phyloP scores from a whole-genome alignment of 2,113 vertebrate species.

The Cariama cristata region DNA sequence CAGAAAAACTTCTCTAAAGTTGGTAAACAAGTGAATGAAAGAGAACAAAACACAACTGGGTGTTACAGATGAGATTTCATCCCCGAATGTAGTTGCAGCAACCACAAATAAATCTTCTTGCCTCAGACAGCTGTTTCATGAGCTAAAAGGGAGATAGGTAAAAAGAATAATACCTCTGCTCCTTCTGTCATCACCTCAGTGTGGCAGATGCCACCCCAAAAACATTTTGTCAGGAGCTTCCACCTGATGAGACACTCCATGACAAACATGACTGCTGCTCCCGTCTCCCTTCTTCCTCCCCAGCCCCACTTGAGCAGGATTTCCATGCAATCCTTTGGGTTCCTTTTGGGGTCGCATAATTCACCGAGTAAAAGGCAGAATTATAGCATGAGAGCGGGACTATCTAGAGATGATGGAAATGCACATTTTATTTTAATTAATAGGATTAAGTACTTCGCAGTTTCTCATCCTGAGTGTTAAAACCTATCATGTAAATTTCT shows the following conservation, averaged over 20 bases:
- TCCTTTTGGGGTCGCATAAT: background rate
- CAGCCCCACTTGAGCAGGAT: background rate
- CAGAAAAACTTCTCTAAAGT: background rate
- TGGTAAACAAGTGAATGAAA: background rate
- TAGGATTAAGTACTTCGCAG: background rate
- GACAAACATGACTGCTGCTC: accelerated
- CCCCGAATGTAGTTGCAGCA: background rate
- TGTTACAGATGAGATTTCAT: background rate
- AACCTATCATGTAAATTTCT: background rate
- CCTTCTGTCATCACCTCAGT: background rate
- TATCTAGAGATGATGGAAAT: background rate
- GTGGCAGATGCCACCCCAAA: background rate
- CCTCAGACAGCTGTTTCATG: background rate
- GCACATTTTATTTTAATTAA: conserved; percentile 11
- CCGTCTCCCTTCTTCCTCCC: background rate
- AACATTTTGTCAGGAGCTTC: background rate
- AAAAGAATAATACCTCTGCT: background rate
- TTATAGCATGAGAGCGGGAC: background rate
- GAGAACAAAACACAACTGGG: background rate
- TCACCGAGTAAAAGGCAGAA: background rate
- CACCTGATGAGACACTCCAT: no score
- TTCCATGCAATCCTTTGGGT: background rate
- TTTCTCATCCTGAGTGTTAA: background rate
- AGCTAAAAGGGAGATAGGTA: background rate
- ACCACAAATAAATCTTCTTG: background rate